Evolutionary conservation across 2,797 vertebrate species (phyloP).

Genomic region (Labeo calbasu): DNA sequence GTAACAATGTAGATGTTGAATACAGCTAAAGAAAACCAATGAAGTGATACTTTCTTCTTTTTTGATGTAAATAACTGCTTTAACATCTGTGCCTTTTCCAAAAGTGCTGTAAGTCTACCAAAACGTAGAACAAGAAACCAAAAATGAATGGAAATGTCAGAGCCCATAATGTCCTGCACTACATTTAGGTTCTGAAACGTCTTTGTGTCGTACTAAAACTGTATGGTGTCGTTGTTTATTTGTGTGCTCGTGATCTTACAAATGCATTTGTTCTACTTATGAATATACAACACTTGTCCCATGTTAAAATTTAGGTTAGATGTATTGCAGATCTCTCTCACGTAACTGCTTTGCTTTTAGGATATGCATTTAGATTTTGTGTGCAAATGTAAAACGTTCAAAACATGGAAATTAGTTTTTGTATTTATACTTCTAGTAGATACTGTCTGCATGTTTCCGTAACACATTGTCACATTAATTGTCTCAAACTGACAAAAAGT

Average conservation of each 20-base stretch:
- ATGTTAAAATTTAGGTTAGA: background rate
- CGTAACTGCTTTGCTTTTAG: conserved; percentile 50
- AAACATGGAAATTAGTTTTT: background rate
- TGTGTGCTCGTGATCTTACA: conserved; percentile 17
- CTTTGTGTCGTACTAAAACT: conserved; percentile 46
- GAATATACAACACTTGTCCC: background rate
- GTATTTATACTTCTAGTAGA: conserved; percentile 16
- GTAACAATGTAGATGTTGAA: conserved; percentile 14
- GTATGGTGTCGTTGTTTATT: conserved; percentile 40
- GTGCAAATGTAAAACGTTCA: conserved; percentile 39
- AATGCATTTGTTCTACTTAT: background rate
- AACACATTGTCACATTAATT: conserved; percentile 39
- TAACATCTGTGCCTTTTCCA: conserved; percentile 49
- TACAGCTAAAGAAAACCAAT: conserved; percentile 36
- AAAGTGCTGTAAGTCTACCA: conserved; percentile 23
- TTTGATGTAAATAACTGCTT: conserved; percentile 31
- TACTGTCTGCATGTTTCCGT: conserved; percentile 35
- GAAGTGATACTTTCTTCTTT: conserved; percentile 29
- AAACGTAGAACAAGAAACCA: background rate
- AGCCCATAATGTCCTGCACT: conserved; percentile 47
- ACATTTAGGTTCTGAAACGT: conserved; percentile 49
- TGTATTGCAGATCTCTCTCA: conserved; percentile 48
- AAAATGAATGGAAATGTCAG: conserved; percentile 25
- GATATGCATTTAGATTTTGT: background rate
- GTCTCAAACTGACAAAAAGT: conserved; percentile 25